Evolutionary conservation across 2,113 vertebrate species (phyloP).

Genomic region (Caranx ignobilis): DNA sequence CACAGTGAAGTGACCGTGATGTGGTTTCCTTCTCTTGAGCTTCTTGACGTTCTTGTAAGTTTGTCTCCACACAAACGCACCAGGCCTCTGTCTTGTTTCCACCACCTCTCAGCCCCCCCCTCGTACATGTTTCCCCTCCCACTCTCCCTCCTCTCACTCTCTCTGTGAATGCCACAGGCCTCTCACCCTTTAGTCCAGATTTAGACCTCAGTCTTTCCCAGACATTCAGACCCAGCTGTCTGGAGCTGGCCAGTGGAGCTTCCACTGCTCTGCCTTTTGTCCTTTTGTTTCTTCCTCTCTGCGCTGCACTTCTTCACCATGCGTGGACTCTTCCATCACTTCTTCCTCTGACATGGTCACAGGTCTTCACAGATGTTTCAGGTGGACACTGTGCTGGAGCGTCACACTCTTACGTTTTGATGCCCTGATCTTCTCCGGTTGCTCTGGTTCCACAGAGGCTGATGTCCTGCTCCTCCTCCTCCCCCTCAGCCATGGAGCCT

Average conservation of each 20-base stretch:
- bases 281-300: not conserved
- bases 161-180: constrained; percentile 62
- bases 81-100: not conserved
- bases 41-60: not conserved
- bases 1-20: too few species aligned
- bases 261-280: not conserved
- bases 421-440: not conserved
- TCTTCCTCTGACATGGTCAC: constrained; percentile 3
- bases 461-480: constrained; percentile 8
- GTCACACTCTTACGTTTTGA: constrained; percentile 7
- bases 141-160: constrained; percentile 5
- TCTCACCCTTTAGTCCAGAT: constrained; percentile 70
- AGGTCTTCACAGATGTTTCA: not conserved
- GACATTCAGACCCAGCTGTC: constrained; percentile 56
- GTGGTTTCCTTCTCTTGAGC: too few species aligned
- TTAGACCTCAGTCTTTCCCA: constrained; percentile 71
- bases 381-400: not conserved
- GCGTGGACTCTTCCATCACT: not conserved
- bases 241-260: not conserved
- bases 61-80: not conserved
- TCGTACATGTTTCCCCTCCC: constrained; percentile 3
- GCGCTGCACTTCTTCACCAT: not conserved
- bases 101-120: too few species aligned
- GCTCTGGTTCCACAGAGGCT: constrained; percentile 26
- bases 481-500: constrained; percentile 63